These are phyloP conservation scores for Galeruca laticollis DNA, from an alignment of 2,888 invertebrate species.

Conservation along the genomic window DNA sequence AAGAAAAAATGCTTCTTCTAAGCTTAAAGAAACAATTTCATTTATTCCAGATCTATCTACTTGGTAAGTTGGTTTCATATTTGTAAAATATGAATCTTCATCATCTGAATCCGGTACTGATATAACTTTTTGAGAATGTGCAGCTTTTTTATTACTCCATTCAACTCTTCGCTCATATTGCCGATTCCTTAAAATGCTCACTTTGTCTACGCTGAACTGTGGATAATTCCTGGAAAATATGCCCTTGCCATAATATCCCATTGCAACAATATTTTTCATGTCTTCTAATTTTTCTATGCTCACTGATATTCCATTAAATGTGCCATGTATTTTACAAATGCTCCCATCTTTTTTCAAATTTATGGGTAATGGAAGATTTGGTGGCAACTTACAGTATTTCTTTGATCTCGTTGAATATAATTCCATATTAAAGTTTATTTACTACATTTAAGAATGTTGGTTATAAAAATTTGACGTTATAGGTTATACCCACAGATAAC, in stretches of 20 bases:
- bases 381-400: constrained; percentile 61
- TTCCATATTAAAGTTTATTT: constrained; percentile 44
- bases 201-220: constrained; percentile 60
- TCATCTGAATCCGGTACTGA: constrained; percentile 77
- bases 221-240: constrained; percentile 63
- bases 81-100: constrained; percentile 74
- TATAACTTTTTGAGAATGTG: constrained; percentile 66
- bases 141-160: constrained; percentile 32
- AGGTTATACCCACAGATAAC: too few species aligned
- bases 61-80: constrained; percentile 73
- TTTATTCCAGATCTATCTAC: constrained; percentile 71
- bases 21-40: constrained; percentile 76
- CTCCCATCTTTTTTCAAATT: constrained; percentile 65
- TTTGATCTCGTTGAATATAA: constrained; percentile 50
- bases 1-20: constrained; percentile 85
- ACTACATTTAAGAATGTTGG: background rate
- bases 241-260: constrained; percentile 85
- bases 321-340: constrained; percentile 71
- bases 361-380: constrained; percentile 64
- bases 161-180: constrained; percentile 69
- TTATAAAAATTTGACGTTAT: too few species aligned
- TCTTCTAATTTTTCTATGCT: constrained; percentile 73
- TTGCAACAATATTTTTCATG: constrained; percentile 74
- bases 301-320: constrained; percentile 77
- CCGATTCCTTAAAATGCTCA: constrained; percentile 71